phyloP scores from a whole-genome alignment of 2,888 invertebrate genomes.

The Aquatica leii region DNA sequence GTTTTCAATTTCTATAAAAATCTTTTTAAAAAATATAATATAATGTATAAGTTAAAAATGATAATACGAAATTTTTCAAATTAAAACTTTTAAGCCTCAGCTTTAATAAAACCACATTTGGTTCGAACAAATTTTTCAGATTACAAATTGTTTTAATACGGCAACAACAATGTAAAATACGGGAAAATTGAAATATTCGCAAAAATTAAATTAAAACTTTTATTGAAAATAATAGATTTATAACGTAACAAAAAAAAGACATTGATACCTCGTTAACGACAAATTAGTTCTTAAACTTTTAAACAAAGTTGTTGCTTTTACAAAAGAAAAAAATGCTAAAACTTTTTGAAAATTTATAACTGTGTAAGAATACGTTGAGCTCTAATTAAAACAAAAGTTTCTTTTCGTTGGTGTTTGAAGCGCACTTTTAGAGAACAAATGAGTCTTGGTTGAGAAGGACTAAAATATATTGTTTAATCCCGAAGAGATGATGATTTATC shows the following conservation, averaged over 20 bases:
- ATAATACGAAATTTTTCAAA: too few relatives aligned
- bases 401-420: not conserved
- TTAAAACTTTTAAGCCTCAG: too few relatives aligned
- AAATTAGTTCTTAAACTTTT: conserved; percentile 58
- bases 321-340: conserved; percentile 41
- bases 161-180: too few relatives aligned
- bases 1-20: too few relatives aligned
- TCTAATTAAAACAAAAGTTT: conserved; percentile 12
- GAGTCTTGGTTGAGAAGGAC: conserved; percentile 40
- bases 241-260: conserved; percentile 56
- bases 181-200: too few relatives aligned
- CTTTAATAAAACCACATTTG: too few relatives aligned
- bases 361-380: not conserved
- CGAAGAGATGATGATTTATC: conserved; percentile 39
- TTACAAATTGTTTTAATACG: too few relatives aligned
- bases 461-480: conserved; percentile 46
- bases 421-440: conserved; percentile 33
- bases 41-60: too few relatives aligned
- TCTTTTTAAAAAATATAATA: too few relatives aligned
- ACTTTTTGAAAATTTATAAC: not conserved
- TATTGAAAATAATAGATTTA: conserved; percentile 52
- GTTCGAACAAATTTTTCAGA: too few relatives aligned
- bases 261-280: conserved; percentile 56
- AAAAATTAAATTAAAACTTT: too few relatives aligned
- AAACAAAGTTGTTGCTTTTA: conserved; percentile 56